Evolutionary conservation across 37 sponge, comb jelly and placozoan genomes (phyloP).

Genomic region (Hexactinellida sp.): DNA sequence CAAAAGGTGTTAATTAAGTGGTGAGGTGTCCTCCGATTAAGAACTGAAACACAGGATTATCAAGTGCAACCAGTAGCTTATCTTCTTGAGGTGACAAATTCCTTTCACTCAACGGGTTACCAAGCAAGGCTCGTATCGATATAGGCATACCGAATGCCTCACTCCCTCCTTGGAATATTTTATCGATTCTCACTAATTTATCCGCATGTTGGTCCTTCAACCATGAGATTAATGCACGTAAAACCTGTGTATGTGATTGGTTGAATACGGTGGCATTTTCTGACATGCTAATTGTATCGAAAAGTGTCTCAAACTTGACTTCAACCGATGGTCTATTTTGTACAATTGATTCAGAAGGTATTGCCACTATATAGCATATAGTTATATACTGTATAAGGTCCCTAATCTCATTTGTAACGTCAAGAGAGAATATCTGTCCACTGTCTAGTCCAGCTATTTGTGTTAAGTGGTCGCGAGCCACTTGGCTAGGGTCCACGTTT

Average conservation of each 20-base stretch:
- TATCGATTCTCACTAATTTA: background rate
- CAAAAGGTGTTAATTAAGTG: background rate
- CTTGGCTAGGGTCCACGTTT: background rate
- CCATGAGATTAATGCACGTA: background rate
- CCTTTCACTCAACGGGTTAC: background rate
- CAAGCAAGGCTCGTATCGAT: background rate
- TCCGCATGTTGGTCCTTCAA: background rate
- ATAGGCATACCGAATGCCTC: background rate
- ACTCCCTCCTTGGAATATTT: background rate
- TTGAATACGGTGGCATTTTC: background rate
- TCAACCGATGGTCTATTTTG: background rate
- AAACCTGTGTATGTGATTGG: constrained; percentile 4
- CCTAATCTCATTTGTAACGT: background rate
- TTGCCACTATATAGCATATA: background rate
- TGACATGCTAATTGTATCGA: background rate
- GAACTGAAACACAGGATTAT: background rate
- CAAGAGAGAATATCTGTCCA: background rate
- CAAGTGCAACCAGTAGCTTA: constrained; percentile 10
- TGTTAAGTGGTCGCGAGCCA: background rate
- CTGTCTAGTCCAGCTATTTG: background rate
- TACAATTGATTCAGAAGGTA: background rate
- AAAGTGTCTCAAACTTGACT: background rate
- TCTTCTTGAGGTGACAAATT: background rate
- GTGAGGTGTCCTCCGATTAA: background rate
- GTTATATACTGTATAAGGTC: background rate